phyloP scores from a whole-genome alignment of 2,888 invertebrate species.

The Drosophila putrida region DNA sequence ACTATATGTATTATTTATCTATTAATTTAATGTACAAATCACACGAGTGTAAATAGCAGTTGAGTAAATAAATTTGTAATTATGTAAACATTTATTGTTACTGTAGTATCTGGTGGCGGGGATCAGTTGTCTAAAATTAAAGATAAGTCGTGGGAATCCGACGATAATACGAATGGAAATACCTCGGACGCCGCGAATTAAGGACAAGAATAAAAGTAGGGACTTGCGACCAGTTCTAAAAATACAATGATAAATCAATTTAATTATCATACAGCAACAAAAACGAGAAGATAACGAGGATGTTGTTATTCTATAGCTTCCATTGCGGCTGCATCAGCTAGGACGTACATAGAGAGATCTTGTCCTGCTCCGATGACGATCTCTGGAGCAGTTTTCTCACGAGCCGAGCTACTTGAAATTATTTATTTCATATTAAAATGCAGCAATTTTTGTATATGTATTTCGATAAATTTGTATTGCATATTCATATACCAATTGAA shows the following conservation, averaged over 20 bases:
- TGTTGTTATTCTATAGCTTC: slow-evolving; percentile 7
- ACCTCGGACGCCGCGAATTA: slow-evolving; percentile 9
- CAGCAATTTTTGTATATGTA: neutral
- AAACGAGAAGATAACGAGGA: slow-evolving; percentile 3
- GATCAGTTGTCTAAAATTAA: too few species aligned
- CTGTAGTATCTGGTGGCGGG: too few species aligned
- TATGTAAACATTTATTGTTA: slow-evolving; percentile 14
- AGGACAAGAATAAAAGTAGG: slow-evolving; percentile 30
- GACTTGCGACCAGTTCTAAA: slow-evolving; percentile 50
- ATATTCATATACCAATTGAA: too few species aligned
- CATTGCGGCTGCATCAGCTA: slow-evolving; percentile 9
- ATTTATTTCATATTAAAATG: too few species aligned
- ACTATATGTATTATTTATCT: slow-evolving; percentile 62
- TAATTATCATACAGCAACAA: too few species aligned
- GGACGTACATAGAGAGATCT: slow-evolving; percentile 31
- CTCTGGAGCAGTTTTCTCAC: slow-evolving; percentile 43
- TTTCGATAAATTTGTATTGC: slow-evolving; percentile 11
- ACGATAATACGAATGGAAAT: slow-evolving; percentile 4
- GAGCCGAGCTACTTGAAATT: too few species aligned
- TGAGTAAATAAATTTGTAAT: slow-evolving; percentile 78
- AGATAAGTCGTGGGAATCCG: too few species aligned
- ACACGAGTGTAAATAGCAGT: slow-evolving; percentile 75
- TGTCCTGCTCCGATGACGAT: slow-evolving; percentile 33
- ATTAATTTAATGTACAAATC: slow-evolving; percentile 71
- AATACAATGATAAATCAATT: neutral